Evolutionary conservation across 2,113 vertebrate genomes (phyloP), one percentile per base, ranked within the genome.

Genomic region (Phasianus colchicus): DNA sequence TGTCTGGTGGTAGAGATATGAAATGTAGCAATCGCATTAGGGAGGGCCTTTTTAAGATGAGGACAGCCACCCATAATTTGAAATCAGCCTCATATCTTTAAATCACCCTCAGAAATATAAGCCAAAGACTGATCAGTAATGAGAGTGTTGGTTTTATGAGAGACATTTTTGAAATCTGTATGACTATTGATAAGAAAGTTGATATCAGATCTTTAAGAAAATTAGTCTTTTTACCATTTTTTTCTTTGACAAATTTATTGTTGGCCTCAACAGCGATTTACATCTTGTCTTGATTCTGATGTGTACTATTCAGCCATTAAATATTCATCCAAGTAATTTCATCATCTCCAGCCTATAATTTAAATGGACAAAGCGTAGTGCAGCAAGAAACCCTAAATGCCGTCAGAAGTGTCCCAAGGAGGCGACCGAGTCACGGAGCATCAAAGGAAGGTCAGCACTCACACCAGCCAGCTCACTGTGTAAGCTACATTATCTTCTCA

Each of bases 51-150:
- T 64, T 13, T 75, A 61, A 70, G 43, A 17, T 0, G 72, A 22
- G 3, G 13, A 1, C 47, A 78, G 13, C 21, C 36, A 43, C 29
- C 6, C 3, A 0, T 36, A 57, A 38, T 6, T 60, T 48, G 57
- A 55, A 81, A 13, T 50, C 48, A 24, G 9, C 22, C 48, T 50
- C 19, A 3, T 0, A 0, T 30, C 14, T 60, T 42, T 36, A 82
- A 24, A 57, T 3, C 3, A 43, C 4, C 5, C 2, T 69, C 48
- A 83, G 43, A 82, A 89, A 88, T 24, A 5, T 61, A 69, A 93
- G 8, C 6, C 34, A 76, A 82, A 86, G 47, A 40, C 12, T 30
- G 25, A 57, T 8, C 12, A 42, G 30, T 84, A 43, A 48, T 48
- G 42, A 64, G 3, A 64, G 21, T 3, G 4, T 15, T 58, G 4